Conservation (phyloP, 2,113 vertebrate genomes). For the Eira barbara region DNA sequence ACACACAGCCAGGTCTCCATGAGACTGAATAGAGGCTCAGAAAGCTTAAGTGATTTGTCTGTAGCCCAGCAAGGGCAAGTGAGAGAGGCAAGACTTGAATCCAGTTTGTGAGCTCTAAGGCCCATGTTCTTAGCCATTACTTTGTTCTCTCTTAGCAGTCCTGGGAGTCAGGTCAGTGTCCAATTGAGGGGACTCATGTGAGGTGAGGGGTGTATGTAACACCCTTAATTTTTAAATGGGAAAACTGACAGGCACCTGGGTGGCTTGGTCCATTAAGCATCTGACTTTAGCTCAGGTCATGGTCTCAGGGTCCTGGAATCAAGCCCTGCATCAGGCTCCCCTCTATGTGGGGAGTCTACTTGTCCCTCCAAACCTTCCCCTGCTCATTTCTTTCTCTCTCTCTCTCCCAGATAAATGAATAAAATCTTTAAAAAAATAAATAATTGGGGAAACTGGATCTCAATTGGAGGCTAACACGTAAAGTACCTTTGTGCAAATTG, state of each 20-base stretch:
- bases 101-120: background rate
- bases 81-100: background rate
- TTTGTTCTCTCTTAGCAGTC: background rate
- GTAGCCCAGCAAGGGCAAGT: background rate
- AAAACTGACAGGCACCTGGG: background rate
- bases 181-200: background rate
- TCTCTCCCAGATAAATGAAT: too few relatives aligned
- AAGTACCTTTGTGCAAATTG: background rate
- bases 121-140: slow-evolving; percentile 58
- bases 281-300: background rate
- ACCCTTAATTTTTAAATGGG: background rate
- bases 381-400: background rate
- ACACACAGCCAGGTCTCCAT: background rate
- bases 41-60: background rate
- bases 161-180: background rate
- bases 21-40: background rate
- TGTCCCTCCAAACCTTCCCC: background rate
- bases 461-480: background rate
- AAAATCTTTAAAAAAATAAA: background rate
- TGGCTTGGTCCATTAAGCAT: background rate
- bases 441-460: background rate
- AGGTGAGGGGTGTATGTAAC: background rate
- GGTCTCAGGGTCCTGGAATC: background rate
- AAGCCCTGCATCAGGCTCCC: background rate
- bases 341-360: background rate